Evolutionary conservation across 1,140 invertebrate genomes (phyloP), one percentile per base, ranked within the genome.

Genomic region (Coenobita brevimanus): DNA sequence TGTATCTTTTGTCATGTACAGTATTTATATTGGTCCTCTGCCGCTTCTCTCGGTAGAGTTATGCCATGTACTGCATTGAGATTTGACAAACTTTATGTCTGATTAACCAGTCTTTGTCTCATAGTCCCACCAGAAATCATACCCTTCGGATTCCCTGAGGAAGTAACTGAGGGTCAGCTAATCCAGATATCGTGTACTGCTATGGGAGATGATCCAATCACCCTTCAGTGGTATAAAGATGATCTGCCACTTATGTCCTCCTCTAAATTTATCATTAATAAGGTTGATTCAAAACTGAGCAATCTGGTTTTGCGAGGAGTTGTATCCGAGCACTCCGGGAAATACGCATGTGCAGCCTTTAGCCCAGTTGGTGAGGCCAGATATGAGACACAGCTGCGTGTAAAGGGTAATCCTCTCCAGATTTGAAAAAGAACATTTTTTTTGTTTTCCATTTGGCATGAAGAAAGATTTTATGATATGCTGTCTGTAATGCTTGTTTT

Each of bases 211-310:
- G 89, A 89, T 41, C 89, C 89, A 43, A 60, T 89, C 64, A 91
- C 96, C 90, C 92, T 98, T 86, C 95, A 95, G 64, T 97, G 97
- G 87, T 89, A 89, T 57, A 89, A 89, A 46, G 78, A 89, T 79
- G 82, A 85, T 57, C 33, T 81, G 21, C 82, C 89, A 21, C 79
- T 89, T 15, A 64, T 75, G 57, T 76, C 89, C 24, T 89, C 89
- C 13, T 38, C 82, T 27, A 89, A 86, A 38, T 89, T 86, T 38
- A 81, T 85, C 46, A 89, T 89, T 41, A 85, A 83, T 76, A 85
- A 86, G 46, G 76, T 89, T 57, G 89, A 85, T 54, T 81, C 82
- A 13, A 86, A 85, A 38, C 41, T 89, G 27, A 89, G 82, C 64
- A 80, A 84, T 54, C 46, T 86, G 17, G 69, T 89, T 13, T 33